Base-by-base conservation (phyloP, 1,140 invertebrate genomes). In the Ruditapes philippinarum region DNA sequence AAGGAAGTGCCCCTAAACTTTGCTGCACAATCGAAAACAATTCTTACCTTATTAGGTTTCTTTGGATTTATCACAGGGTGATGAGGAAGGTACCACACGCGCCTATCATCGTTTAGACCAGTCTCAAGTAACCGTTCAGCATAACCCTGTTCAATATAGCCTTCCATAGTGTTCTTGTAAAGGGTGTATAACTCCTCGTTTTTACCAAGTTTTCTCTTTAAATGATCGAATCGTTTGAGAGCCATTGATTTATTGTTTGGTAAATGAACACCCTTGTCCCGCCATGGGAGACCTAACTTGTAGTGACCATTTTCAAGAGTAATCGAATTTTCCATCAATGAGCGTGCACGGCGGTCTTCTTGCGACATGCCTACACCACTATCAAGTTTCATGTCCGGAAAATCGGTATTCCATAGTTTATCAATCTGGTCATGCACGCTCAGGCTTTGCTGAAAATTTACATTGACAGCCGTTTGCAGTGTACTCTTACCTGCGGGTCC, bases 21-120 rank as follows among this genome's bases (percentile, higher is more conserved):
- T 5, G 91, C 88, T 31, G 82, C 40, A 83, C 91, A 92, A 62
- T 92, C 90, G 70, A 92, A 92, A 0, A 92, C 92, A 25, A 92
- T 73, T n/a, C 90, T 38, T 33, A 90, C 12, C 73, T 91, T 93
- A 25, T 51, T 62, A 33, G 85, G 81, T 57, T 92, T 91, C n/a
- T 86, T 79, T 28, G 42, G 60, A 40, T 90, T 74, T 22, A 73
- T 68, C 25, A 90, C 91, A 1, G 73, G 73, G 33, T 92, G 90
- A 60, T 92, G 91, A 14, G 91, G 57, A 7, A 93, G 19, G 49
- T 90, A 91, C 91, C 92, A 92, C 42, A 76, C 33, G 5, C n/a
- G 42, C 25, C 25, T 19, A 68, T 31, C 22, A 2, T 68, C 12
- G 22, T 19, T 11, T 45, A 68, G n/a, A 19, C 14, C 40, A 31